Evolutionary conservation across 2,888 invertebrate species (phyloP), one percentile per base, ranked within the genome.

Genomic region (Ochropleura plecta): DNA sequence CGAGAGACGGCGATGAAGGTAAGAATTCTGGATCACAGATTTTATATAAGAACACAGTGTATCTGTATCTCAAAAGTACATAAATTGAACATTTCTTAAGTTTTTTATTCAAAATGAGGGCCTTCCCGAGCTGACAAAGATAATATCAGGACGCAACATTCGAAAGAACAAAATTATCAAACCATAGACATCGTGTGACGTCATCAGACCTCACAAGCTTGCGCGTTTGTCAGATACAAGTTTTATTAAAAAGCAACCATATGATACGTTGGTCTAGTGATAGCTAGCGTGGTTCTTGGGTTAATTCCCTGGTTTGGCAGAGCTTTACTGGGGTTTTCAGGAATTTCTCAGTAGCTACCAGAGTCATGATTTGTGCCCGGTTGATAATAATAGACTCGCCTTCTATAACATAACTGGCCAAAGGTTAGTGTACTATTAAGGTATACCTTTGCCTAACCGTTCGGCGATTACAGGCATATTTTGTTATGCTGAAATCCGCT

Each of bases 1-100:
- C 92, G 63, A 95, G 93, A 90, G 94, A 94, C 76, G 90, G 91
- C 64, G 92, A 93, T 84, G 94, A 94, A 90, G 96, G 96, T 96
- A 86, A 83, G 86, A 79, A 49, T 20, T 53, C 0, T 0, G 5
- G 46, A 18, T 30, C 1, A 20, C 14, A 18, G 7, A 16, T 4
- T 40, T 55, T 46, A 10, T 59, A 40, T 57, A 18, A 42, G 46
- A 20, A 55, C 62, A 73, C 65, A 67, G 59, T 55, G 40, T 69
- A 70, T n/a, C 46, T 70, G 49, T 70, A 20, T 75, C 30, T 62
- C 44, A 7, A 12, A n/a, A 6, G 18, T 42, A 60, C 42, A 59
- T 59, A 6, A 55, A 1, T 20, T 55, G 12, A 55, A 12, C 12
- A 55, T 55, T 53, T 5, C 10, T 51, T n/a, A 51, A 51, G 51